Conservation (phyloP, 2,113 vertebrate genomes). For the Oplegnathus fasciatus region DNA sequence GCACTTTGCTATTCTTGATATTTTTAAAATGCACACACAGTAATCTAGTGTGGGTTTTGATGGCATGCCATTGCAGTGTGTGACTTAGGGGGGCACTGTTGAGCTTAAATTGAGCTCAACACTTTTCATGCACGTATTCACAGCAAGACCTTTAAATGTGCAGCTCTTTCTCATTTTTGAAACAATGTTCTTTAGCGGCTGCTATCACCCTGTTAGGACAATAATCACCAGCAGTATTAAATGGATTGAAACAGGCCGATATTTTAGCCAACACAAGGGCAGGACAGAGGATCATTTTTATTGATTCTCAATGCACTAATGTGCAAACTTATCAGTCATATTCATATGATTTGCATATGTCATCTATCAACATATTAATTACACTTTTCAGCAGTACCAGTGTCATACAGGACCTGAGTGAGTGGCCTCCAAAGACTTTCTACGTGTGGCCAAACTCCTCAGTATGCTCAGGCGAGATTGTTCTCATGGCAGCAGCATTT, state of each 20-base stretch:
- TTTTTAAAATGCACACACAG: too few relatives aligned
- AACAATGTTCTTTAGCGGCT: background rate
- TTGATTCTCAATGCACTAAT: background rate
- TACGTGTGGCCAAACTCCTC: slow-evolving; percentile 41
- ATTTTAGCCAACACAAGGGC: background rate
- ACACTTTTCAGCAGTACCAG: background rate
- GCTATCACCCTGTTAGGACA: background rate
- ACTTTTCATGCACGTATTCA: background rate
- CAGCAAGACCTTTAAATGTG: background rate
- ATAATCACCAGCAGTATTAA: background rate
- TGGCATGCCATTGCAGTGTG: slow-evolving; percentile 4
- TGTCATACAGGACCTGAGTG: background rate
- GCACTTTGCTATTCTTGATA: background rate
- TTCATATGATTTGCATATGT: background rate
- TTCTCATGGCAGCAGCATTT: slow-evolving; percentile 71
- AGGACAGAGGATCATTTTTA: background rate
- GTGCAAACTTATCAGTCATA: background rate
- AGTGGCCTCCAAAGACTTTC: slow-evolving; percentile 5
- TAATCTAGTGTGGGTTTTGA: background rate
- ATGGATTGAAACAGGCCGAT: background rate
- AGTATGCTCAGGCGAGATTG: slow-evolving; percentile 67
- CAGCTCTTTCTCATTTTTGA: slow-evolving; percentile 5
- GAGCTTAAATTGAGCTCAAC: slow-evolving; percentile 39
- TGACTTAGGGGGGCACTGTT: slow-evolving; percentile 57
- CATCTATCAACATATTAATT: background rate